A percentile compares a stretch with the other conserved stretches of the same genome.
These are phyloP conservation scores for Acanthochromis polyacanthus DNA, from an alignment of 2,113 vertebrate species.

Conservation along the genomic window DNA sequence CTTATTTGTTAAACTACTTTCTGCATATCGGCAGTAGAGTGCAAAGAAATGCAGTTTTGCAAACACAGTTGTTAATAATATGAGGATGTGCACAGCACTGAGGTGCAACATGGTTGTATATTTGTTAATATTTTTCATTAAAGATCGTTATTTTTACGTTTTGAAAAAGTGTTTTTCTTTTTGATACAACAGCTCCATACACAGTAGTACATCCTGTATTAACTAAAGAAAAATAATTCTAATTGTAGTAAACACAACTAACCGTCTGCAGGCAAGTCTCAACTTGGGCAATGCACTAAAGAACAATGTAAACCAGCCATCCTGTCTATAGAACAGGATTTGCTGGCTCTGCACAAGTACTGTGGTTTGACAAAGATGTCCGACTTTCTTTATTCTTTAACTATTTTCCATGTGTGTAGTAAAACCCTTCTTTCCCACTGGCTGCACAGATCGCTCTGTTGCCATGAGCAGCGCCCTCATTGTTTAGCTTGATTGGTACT, in stretches of 20 bases:
- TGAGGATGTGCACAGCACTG: constrained; percentile 26
- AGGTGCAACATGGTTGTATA: neutral
- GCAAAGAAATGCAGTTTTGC: neutral
- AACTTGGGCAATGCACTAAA: neutral
- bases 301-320: neutral
- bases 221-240: neutral
- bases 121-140: constrained; percentile 65
- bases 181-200: neutral
- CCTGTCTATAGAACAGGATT: neutral
- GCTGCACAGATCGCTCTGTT: constrained; percentile 19
- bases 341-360: neutral
- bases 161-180: constrained; percentile 11
- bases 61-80: constrained; percentile 18
- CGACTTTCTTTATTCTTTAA: constrained; percentile 2
- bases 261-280: neutral
- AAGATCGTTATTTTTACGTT: constrained; percentile 48
- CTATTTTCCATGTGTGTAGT: constrained; percentile 4
- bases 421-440: neutral
- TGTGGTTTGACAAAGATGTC: constrained; percentile 15
- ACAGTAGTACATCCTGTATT: neutral
- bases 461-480: constrained; percentile 30
- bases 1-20: neutral
- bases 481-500: constrained; percentile 59
- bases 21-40: neutral
- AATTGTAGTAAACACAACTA: neutral